Percentiles rank a stretch among this genome's conserved stretches.
Evolutionary conservation across 2,113 vertebrate genomes (phyloP).

Genomic region (Delphinapterus leucas): DNA sequence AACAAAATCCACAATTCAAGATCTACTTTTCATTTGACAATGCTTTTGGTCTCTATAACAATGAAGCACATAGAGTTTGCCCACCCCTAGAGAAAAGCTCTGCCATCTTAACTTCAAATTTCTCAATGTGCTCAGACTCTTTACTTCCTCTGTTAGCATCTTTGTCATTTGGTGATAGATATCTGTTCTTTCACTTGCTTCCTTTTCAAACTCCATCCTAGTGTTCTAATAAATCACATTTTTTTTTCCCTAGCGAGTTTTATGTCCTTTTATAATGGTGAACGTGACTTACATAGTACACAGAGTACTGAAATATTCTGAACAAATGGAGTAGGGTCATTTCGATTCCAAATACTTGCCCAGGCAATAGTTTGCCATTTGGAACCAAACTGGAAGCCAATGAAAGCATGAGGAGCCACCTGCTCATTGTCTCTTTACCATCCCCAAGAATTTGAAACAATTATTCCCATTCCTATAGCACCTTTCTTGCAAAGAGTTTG

Average conservation of each 20-base stretch:
- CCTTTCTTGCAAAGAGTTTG: background rate
- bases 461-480: background rate
- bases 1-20: constrained; percentile 63
- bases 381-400: constrained; percentile 40
- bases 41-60: constrained; percentile 60
- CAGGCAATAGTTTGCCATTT: constrained; percentile 67
- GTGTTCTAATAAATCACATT: constrained; percentile 79
- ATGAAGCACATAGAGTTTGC: constrained; percentile 57
- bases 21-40: constrained; percentile 54
- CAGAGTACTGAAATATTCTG: constrained; percentile 81
- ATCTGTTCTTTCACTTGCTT: constrained; percentile 70
- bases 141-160: constrained; percentile 35
- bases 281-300: constrained; percentile 81
- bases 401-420: constrained; percentile 36
- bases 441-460: constrained; percentile 24
- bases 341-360: constrained; percentile 69
- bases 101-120: constrained; percentile 68
- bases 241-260: constrained; percentile 79
- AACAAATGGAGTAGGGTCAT: constrained; percentile 80
- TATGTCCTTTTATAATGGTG: constrained; percentile 81
- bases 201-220: constrained; percentile 69
- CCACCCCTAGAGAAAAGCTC: constrained; percentile 57
- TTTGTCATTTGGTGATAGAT: constrained; percentile 71
- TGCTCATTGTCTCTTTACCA: constrained; percentile 1
- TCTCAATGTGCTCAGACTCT: constrained; percentile 41